Base-by-base conservation (phyloP, 2,888 invertebrate genomes). In the Sipha maydis region DNA sequence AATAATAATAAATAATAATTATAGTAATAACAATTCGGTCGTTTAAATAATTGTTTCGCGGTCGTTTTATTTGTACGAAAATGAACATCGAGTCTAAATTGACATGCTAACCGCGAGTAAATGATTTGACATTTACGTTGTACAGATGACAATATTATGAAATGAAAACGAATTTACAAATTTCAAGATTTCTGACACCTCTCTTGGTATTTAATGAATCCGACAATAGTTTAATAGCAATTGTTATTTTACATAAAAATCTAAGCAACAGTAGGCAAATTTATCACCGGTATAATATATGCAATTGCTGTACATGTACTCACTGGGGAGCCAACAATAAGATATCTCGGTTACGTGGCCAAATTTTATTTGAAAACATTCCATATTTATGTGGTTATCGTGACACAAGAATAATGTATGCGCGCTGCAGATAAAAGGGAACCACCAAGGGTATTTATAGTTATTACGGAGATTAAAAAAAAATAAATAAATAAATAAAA, bases 301-400 rank as follows among this genome's bases (percentile, higher is more conserved):
- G 61, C 61, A 61, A 61, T 61, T 25, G 61, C 61, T 48, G 48
- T 48, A 48, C 48, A 48, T 14, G 61, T 61, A 61, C n/a, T 79
- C 79, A 56, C 56, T 8, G 31, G 79, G 54, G 79, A 79, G 31
- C 56, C 17, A 34, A 34, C 79, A 25, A 34, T 34, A 79, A 78
- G 78, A 56, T 80, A 61, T 80, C 38, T 61, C 61, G 61, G 80
- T 61, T 67, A 80, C 80, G 61, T 38, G 61, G 80, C 61, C 61
- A 41, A 80, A 80, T 80, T 61, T 67, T 38, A 80, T 80, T 80
- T 38, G 80, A 80, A 80, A 67, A 67, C 61, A 80, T n/a, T 80
- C 61, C 61, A 67, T 80, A 80, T 80, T 80, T 80, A 80, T 38
- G 80, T 38, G 54, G 38, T 80, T 80, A 80, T 80, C 80, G 61